Evolutionary conservation across 2,888 invertebrate species (phyloP), one percentile per base, ranked within the genome.

Genomic region (Spialia ferax): DNA sequence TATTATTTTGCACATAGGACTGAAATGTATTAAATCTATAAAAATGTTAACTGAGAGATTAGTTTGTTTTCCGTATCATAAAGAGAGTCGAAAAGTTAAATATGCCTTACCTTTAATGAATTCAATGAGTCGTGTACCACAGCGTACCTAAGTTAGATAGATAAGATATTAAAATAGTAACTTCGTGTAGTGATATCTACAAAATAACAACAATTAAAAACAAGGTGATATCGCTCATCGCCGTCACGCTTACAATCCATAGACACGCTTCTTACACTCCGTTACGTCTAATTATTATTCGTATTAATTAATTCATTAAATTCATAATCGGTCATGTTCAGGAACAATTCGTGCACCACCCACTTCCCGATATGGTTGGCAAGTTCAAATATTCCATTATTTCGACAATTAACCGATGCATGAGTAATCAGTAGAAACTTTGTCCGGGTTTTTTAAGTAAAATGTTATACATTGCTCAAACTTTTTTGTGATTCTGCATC

Each of bases 361-460:
- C 48, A 57, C 22, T 64, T 64, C 64, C 64, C 50, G 57, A 50
- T 57, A 57, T 38, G 64, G 57, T 57, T 22, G 64, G 64, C 15
- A 20, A 45, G 48, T 57, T 57, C 35, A 50, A 54, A 11, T 63
- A 45, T 50, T 57, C 50, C n/a, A 35, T 64, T 57, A 62, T 66
- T 63, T 68, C 20, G 10, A 20, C 45, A 1, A 45, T 45, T 45
- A 18, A 62, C 52, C 59, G 68, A 22, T 54, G 48, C 64, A 68
- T 68, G 63, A 60, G 55, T 62, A 62, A 70, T 65, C 63, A 45
- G 18, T 64, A 62, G 68, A 68, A 56, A 42, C 59, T 42, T 15
- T 42, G 18, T 55, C 55, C 55, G 54, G 55, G 10, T 0, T 29
- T 55, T 55, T 45, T 18, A 4, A 18, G 8, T n/a, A n/a, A n/a